Conservation (phyloP, 2,113 vertebrate species). For the Lampris megalopsis region DNA sequence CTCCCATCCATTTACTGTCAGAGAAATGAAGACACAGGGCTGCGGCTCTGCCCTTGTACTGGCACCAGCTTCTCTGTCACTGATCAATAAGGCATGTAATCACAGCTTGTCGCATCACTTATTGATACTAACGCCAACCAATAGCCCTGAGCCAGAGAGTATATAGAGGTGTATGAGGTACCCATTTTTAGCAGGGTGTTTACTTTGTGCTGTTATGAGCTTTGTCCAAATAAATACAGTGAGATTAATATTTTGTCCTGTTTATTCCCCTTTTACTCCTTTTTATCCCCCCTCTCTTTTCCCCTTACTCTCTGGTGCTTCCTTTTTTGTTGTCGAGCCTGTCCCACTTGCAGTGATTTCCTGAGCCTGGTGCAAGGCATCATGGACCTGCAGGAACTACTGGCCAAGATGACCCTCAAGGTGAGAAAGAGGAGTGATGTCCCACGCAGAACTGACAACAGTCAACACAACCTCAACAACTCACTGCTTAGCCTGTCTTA, state of each 20-base stretch:
- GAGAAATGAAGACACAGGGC: slow-evolving; percentile 58
- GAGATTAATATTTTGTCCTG: neutral
- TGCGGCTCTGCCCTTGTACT: slow-evolving; percentile 30
- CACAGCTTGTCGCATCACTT: slow-evolving; percentile 54
- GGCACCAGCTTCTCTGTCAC: slow-evolving; percentile 27
- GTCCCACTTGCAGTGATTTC: slow-evolving; percentile 98
- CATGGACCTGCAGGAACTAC: slow-evolving; percentile 97
- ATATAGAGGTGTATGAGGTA: slow-evolving; percentile 28
- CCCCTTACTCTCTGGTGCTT: slow-evolving; percentile 9
- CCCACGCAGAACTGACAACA: neutral
- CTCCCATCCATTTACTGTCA: slow-evolving; percentile 55
- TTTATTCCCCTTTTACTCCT: neutral
- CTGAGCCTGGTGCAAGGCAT: slow-evolving; percentile 98
- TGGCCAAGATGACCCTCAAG: slow-evolving; percentile 98
- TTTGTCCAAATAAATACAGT: slow-evolving; percentile 18
- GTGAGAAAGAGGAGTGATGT: slow-evolving; percentile 76
- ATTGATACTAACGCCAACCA: slow-evolving; percentile 48
- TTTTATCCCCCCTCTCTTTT: neutral
- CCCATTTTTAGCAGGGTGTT: slow-evolving; percentile 10
- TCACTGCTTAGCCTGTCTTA: too few relatives aligned
- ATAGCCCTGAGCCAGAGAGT: slow-evolving; percentile 30
- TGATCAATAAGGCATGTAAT: slow-evolving; percentile 73
- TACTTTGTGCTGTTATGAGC: neutral
- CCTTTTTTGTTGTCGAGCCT: slow-evolving; percentile 88
- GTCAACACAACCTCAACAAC: too few relatives aligned